These are phyloP conservation scores for Coilia nasus DNA, from an alignment of 2,797 vertebrate species.

Conservation along the genomic window DNA sequence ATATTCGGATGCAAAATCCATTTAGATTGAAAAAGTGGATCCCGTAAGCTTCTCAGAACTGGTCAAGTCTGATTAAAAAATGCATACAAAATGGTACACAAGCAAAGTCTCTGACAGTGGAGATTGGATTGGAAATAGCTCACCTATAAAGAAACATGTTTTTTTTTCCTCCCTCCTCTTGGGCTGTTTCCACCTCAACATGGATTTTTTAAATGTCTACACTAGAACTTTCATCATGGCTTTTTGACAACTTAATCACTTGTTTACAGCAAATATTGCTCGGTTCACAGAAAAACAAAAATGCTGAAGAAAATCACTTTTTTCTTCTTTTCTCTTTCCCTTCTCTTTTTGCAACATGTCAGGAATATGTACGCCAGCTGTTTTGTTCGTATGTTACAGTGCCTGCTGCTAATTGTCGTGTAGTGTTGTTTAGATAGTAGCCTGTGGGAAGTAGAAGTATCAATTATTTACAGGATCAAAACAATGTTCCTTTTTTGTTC, in stretches of 20 bases:
- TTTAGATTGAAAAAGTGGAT: conserved; percentile 48
- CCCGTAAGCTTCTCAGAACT: conserved; percentile 47
- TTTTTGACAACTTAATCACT: conserved; percentile 27
- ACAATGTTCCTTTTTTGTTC: too few species aligned
- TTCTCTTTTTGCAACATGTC: neutral
- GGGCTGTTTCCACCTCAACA: conserved; percentile 27
- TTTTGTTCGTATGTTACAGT: too few species aligned
- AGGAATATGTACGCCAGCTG: neutral
- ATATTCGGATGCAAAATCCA: conserved; percentile 50
- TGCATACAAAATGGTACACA: conserved; percentile 37
- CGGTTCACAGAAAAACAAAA: neutral
- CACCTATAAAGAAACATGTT: conserved; percentile 21
- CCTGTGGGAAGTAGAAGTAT: too few species aligned
- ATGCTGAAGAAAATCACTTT: neutral
- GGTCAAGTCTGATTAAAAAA: conserved; percentile 47
- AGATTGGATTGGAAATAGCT: conserved; percentile 42
- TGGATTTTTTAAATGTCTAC: neutral
- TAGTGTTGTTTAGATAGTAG: too few species aligned
- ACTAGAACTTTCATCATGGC: conserved; percentile 22
- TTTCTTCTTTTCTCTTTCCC: neutral
- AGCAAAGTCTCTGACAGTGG: conserved; percentile 26
- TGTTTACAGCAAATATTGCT: conserved; percentile 11
- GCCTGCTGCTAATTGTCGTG: too few species aligned
- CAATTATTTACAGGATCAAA: too few species aligned
- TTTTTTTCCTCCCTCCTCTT: conserved; percentile 16